phyloP scores from a whole-genome alignment of 2,113 vertebrate genomes.

The Peromyscus californicus region DNA sequence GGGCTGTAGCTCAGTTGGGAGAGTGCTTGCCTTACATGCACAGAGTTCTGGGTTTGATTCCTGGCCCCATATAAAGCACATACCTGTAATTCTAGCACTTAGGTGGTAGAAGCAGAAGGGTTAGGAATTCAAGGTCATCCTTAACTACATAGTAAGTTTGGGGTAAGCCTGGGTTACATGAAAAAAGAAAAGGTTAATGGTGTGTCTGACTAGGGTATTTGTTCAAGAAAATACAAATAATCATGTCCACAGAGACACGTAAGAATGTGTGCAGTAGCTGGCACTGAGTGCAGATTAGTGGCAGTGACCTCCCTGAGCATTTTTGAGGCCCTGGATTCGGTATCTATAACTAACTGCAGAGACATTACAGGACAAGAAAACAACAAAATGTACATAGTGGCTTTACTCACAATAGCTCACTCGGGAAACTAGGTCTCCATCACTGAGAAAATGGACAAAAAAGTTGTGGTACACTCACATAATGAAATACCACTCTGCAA shows the following conservation, averaged over 20 bases:
- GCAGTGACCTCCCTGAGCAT: too few relatives aligned
- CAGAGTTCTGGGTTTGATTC: neutral
- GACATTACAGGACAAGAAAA: neutral
- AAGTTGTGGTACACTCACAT: constrained; percentile 47
- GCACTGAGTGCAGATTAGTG: neutral
- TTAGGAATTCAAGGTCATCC: neutral
- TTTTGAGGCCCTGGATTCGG: neutral
- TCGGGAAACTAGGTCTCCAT: neutral
- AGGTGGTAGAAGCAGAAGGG: neutral
- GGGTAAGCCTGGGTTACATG: neutral
- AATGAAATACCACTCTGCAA: neutral
- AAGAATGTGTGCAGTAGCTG: neutral
- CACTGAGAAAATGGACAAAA: constrained; percentile 22
- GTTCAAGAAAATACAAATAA: constrained; percentile 45
- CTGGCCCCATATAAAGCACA: neutral
- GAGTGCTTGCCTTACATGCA: neutral
- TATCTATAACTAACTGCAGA: neutral
- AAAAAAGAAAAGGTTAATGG: constrained; percentile 1
- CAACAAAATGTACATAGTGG: neutral
- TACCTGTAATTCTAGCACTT: neutral
- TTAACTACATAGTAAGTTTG: neutral
- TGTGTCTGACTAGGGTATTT: constrained; percentile 24
- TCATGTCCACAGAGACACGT: neutral
- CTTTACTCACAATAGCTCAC: constrained; percentile 56
- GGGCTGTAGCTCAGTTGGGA: neutral